phyloP scores from a whole-genome alignment of 2,888 invertebrate genomes.

The Chrysolina americana region DNA sequence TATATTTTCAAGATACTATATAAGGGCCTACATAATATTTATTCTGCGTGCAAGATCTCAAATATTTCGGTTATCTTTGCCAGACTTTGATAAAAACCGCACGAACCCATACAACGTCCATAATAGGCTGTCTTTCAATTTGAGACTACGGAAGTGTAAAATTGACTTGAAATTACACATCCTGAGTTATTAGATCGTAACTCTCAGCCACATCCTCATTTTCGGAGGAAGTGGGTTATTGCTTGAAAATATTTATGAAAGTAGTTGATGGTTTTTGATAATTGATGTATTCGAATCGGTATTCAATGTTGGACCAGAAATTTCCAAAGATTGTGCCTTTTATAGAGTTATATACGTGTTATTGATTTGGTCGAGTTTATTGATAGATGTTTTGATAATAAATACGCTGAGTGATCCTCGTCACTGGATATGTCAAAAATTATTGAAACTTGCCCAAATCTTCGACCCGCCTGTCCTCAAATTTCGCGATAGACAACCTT shows the following conservation, averaged over 20 bases:
- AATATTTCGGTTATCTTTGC: conserved; percentile 1
- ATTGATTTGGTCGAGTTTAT: too few species aligned
- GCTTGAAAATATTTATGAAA: not conserved
- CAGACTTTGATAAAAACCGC: conserved; percentile 8
- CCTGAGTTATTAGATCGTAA: conserved; percentile 31
- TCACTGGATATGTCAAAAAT: not conserved
- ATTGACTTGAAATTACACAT: conserved; percentile 34
- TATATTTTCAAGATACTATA: too few species aligned
- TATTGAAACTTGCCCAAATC: not conserved
- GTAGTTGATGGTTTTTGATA: not conserved
- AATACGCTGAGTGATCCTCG: not conserved
- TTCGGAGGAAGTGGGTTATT: conserved; percentile 29
- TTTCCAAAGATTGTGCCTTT: too few species aligned
- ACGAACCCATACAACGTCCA: conserved; percentile 22
- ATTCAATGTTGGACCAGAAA: too few species aligned
- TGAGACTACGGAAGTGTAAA: conserved; percentile 30
- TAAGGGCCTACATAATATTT: not conserved
- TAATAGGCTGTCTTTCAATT: conserved; percentile 6
- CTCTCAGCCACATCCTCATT: conserved; percentile 38
- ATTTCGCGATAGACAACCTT: not conserved
- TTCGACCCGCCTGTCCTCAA: not conserved
- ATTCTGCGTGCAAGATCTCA: not conserved
- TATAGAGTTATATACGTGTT: too few species aligned
- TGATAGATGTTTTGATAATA: too few species aligned
- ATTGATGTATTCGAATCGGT: not conserved